Evolutionary conservation across 1,140 invertebrate species (phyloP).

Genomic region (Diuraphis noxia): DNA sequence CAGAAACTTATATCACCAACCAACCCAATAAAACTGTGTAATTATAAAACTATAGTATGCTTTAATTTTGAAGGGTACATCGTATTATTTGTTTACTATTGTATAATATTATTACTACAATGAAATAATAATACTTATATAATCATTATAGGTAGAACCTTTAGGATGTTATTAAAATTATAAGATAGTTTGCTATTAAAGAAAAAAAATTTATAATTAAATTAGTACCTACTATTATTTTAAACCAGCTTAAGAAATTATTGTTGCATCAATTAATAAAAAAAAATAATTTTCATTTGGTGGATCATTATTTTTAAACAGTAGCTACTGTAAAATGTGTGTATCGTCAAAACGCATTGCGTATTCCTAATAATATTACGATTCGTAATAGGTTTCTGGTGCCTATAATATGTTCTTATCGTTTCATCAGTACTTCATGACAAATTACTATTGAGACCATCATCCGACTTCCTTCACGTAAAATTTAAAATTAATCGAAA

Average conservation of each 20-base stretch:
- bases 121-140: neutral
- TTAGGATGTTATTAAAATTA: neutral
- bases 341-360: neutral
- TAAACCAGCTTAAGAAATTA: neutral
- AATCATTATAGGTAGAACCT: neutral
- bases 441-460: neutral
- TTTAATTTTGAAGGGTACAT: neutral
- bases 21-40: neutral
- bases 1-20: neutral
- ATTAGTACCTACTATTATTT: neutral
- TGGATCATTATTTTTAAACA: neutral
- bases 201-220: neutral
- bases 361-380: neutral
- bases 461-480: neutral
- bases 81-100: neutral
- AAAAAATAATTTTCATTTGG: neutral
- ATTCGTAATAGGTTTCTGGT: neutral
- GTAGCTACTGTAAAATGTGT: neutral
- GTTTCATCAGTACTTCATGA: neutral
- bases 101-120: neutral
- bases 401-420: neutral
- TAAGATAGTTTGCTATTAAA: neutral
- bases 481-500: conserved; percentile 9
- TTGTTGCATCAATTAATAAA: neutral
- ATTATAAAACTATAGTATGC: neutral